These are phyloP conservation scores for Eonycteris spelaea DNA, from an alignment of 2,113 vertebrate genomes.

Conservation along the genomic window DNA sequence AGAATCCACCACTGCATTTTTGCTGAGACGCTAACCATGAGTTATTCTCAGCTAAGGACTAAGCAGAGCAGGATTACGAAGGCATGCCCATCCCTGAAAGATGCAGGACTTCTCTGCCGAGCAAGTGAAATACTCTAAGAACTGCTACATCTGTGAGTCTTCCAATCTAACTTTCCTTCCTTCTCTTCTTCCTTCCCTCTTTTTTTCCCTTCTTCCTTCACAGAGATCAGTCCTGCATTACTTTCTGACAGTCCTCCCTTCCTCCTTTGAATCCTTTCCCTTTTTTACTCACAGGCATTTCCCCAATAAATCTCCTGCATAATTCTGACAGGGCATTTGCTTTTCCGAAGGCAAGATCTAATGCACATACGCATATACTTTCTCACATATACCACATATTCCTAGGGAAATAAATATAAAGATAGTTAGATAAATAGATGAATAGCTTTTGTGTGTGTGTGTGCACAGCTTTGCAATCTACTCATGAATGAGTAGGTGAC, in stretches of 20 bases:
- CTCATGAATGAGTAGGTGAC: background rate
- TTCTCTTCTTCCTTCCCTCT: background rate
- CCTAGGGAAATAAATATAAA: background rate
- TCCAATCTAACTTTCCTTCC: background rate
- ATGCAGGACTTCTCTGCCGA: background rate
- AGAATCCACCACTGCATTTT: background rate
- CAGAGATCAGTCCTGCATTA: background rate
- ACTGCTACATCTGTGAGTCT: background rate
- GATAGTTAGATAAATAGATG: background rate
- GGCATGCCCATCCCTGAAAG: background rate
- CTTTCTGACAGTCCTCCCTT: background rate
- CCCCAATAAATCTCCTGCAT: background rate
- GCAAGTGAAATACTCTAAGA: background rate
- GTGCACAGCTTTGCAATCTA: background rate
- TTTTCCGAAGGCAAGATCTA: background rate
- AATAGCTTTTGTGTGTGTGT: background rate
- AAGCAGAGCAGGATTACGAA: background rate
- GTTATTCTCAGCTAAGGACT: background rate
- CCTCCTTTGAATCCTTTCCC: background rate
- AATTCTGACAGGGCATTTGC: background rate
- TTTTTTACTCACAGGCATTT: background rate
- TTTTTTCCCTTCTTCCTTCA: background rate
- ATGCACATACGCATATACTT: background rate
- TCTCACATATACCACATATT: background rate
- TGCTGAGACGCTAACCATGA: background rate